Evolutionary conservation across 2,797 vertebrate genomes (phyloP), one percentile per base, ranked within the genome.

Genomic region (Odontamblyopus rebecca): DNA sequence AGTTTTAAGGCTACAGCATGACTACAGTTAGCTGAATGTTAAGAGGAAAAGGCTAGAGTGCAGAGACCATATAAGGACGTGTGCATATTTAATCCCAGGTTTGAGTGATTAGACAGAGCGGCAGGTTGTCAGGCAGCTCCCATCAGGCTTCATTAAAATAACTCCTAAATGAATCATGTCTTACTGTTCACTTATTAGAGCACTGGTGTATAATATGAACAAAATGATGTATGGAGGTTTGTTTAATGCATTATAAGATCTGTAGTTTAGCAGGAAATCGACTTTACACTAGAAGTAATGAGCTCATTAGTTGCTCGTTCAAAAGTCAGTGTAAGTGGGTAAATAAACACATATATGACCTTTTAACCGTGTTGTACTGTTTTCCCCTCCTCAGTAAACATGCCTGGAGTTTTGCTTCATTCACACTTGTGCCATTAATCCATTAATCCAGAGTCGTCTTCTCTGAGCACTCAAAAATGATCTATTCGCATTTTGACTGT

Each of bases 21-120:
- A 44, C 2, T 27, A 50, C 41, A 32, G 27, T 18, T 29, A 50
- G 41, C 44, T 66, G 64, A 66, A 51, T 66, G 50, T 29, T 29
- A 66, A 66, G 44, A 8, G 38, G 35, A 12, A 44, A 62, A 64
- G 41, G 41, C 11, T 26, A 48, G 12, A 23, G n/a, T 44, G 62
- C 8, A 0, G 41, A 29, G 64, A 48, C 44, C 48, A 67, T 30
- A 30, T 50, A 32, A 67, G 44, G 48, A 29, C 51, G 30, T 51
- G 65, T 30, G 50, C 65, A 67, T 54, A 67, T 67, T 67, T 53
- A 67, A 54, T 53, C 9, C 41, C 64, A 50, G 23, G 64, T 67
- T 67, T 67, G 65, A 53, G 29, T 67, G 65, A 67, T 67, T 67
- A 53, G 27, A 53, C 27, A 53, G 65, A 53, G 27, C 50, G 8